Base-by-base conservation (phyloP, 2,113 vertebrate genomes). In the Tinamus guttatus region DNA sequence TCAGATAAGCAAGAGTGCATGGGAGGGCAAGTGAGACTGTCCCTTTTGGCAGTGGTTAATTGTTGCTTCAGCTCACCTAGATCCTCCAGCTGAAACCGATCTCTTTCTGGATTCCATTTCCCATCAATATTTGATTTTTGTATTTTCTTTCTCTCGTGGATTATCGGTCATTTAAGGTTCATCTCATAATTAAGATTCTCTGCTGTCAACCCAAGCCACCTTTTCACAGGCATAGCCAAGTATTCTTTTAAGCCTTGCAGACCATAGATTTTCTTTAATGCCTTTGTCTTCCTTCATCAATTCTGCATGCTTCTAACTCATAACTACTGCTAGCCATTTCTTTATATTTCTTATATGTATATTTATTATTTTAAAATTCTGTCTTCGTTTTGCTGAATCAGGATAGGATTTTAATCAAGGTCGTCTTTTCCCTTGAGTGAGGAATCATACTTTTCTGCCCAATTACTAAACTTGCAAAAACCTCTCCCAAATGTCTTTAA, bases 1-100 rank as follows among this genome's bases (percentile, higher is more conserved):
- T 47, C 49, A 87, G 67, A 34, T 5, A 90, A 85, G 38, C 1
- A 0, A 8, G 7, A 6, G 56, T 30, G 41, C 22, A 19, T 68
- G 45, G 45, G 14, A 34, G 19, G n/a, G n/a, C 19, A 34, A 73
- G 47, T 3, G 14, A 11, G 22, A 58, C 13, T 27, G 41, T 32
- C 41, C 9, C 11, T 36, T 60, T 63, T 17, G 43, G 67, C 62
- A 79, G 58, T 47, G 30, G 27, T 11, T 49, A 56, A 56, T 27
- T 17, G 17, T 19, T 54, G 20, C 64, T 41, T 56, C 3, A 30
- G 18, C 28, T 81, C n/a, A 60, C 0, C 0, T 65, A 16, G 38
- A 41, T 77, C 43, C 65, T 21, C 40, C 65, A 1, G 65, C 0
- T n/a, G 28, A 87, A 89, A 78, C 9, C 16, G 58, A 17, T 0